phyloP scores from a whole-genome alignment of 2,797 vertebrate genomes.

The Spinibarbus caldwelli region DNA sequence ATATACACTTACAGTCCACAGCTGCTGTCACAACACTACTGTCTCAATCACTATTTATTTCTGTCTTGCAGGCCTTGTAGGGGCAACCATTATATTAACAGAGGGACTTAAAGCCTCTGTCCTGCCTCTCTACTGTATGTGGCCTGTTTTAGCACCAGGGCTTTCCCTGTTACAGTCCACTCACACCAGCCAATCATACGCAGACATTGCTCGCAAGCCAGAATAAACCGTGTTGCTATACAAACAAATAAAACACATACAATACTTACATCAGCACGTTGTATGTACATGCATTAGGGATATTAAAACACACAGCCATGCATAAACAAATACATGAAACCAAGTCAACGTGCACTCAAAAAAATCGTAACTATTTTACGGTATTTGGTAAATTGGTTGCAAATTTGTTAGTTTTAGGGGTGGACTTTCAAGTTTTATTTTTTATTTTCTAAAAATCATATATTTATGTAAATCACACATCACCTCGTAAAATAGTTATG shows the following conservation, averaged over 20 bases:
- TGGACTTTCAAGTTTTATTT: neutral
- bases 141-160: slow-evolving; percentile 44
- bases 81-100: slow-evolving; percentile 58
- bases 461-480: neutral
- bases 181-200: neutral
- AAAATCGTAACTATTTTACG: neutral
- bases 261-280: neutral
- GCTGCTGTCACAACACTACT: slow-evolving; percentile 52
- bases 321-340: neutral
- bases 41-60: slow-evolving; percentile 57
- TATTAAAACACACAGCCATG: neutral
- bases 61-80: slow-evolving; percentile 56
- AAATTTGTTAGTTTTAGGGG: neutral
- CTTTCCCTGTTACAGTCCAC: slow-evolving; percentile 39
- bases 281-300: neutral
- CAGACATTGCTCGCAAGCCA: neutral
- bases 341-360: neutral
- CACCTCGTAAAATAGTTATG: neutral
- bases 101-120: slow-evolving; percentile 45
- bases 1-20: slow-evolving; percentile 35
- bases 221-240: neutral
- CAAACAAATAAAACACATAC: neutral
- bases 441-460: neutral
- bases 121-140: slow-evolving; percentile 36
- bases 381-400: neutral